phyloP scores from a whole-genome alignment of 2,888 invertebrate genomes.

The Tribolium freemani region DNA sequence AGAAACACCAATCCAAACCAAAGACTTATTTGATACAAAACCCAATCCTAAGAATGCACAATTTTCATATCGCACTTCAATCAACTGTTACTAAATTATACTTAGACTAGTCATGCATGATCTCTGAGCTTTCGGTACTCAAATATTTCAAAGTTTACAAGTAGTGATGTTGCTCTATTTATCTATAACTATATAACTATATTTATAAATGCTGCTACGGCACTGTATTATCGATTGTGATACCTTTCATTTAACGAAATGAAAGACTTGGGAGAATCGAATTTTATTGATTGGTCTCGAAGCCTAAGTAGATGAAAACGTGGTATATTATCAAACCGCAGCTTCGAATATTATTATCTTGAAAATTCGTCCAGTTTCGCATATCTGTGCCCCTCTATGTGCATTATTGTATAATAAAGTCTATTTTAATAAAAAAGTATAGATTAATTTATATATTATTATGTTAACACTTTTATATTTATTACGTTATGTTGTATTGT shows the following conservation, averaged over 20 bases:
- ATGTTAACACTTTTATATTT: conserved; percentile 4
- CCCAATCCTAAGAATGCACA: conserved; percentile 20
- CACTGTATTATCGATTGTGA: conserved; percentile 36
- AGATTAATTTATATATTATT: conserved; percentile 9
- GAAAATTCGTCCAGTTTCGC: conserved; percentile 45
- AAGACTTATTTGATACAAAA: conserved; percentile 27
- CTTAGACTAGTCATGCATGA: conserved; percentile 21
- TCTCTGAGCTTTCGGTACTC: conserved; percentile 20
- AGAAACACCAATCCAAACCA: conserved; percentile 31
- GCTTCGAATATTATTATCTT: conserved; percentile 33
- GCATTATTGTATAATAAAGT: conserved; percentile 41
- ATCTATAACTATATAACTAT: background rate
- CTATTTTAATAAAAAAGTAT: conserved; percentile 23
- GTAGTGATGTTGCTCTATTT: conserved; percentile 24
- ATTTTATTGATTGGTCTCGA: conserved; percentile 21
- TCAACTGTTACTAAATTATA: conserved; percentile 13
- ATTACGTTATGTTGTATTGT: conserved; percentile 24
- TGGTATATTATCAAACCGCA: conserved; percentile 8
- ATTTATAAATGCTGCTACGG: conserved; percentile 1
- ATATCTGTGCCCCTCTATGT: conserved; percentile 46
- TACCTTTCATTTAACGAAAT: conserved; percentile 8
- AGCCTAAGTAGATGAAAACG: conserved; percentile 1
- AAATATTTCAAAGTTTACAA: conserved; percentile 16
- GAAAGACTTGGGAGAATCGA: conserved; percentile 25
- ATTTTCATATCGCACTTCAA: conserved; percentile 39